Evolutionary conservation across 2,888 invertebrate genomes (phyloP).

Genomic region (Acanthacorydalis orientalis): DNA sequence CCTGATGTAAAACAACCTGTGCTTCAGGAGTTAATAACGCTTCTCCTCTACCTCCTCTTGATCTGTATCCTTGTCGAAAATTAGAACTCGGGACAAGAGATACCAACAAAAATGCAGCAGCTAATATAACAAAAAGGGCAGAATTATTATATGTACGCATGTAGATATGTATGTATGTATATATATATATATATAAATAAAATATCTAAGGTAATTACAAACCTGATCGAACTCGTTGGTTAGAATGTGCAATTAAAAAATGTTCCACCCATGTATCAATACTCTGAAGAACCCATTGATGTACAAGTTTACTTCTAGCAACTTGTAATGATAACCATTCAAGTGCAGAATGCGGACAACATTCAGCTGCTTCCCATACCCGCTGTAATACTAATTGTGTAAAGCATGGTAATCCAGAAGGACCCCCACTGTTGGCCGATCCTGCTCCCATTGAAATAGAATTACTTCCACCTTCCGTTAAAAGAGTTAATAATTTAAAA

Average conservation of each 20-base stretch:
- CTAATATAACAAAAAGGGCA: conserved; percentile 27
- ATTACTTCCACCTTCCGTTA: conserved; percentile 51
- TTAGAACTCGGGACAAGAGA: conserved; percentile 81
- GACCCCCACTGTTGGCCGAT: conserved; percentile 21
- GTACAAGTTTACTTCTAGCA: conserved; percentile 76
- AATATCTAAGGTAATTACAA: conserved; percentile 13
- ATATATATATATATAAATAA: background rate
- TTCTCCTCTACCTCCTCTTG: conserved; percentile 27
- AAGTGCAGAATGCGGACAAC: conserved; percentile 78
- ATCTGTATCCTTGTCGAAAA: conserved; percentile 77
- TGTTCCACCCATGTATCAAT: conserved; percentile 84
- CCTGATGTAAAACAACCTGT: conserved; percentile 39
- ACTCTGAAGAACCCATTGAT: conserved; percentile 83
- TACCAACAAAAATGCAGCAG: conserved; percentile 77
- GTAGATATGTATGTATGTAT: background rate
- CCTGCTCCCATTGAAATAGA: too few relatives aligned
- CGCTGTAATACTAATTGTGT: conserved; percentile 75
- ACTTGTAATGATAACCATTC: conserved; percentile 81
- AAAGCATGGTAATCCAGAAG: conserved; percentile 76
- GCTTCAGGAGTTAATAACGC: conserved; percentile 35
- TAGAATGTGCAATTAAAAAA: conserved; percentile 69
- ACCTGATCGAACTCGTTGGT: conserved; percentile 74
- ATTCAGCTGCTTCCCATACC: conserved; percentile 81
- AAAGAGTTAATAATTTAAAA: conserved; percentile 75
- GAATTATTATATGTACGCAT: background rate